Conservation (phyloP, 1,140 invertebrate genomes). For the Drosophila tristis region DNA sequence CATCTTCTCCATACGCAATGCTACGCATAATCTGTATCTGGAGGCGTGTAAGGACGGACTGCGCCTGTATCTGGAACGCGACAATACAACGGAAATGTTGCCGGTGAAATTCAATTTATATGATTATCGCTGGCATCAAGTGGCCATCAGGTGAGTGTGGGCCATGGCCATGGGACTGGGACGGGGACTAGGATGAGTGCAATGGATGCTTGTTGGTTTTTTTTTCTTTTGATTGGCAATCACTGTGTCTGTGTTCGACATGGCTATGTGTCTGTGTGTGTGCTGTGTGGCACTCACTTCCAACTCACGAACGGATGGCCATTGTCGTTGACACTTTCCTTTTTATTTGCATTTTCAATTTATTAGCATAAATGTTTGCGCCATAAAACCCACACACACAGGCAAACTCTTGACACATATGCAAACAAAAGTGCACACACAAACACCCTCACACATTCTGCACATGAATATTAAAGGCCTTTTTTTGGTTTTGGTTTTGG, state of each 20-base stretch:
- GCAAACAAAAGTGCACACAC: conserved; percentile 44
- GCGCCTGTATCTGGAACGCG: conserved; percentile 79
- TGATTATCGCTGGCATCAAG: conserved; percentile 84
- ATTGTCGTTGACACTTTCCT: conserved; percentile 69
- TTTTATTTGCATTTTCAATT: conserved; percentile 82
- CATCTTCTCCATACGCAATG: conserved; percentile 80
- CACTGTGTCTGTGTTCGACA: conserved; percentile 22
- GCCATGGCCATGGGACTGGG: not conserved
- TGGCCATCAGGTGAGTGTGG: conserved; percentile 78
- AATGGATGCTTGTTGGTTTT: conserved; percentile 1
- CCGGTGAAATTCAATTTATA: conserved; percentile 84
- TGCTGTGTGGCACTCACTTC: conserved; percentile 33
- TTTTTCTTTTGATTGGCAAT: conserved; percentile 56
- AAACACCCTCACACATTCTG: conserved; percentile 5
- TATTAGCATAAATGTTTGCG: conserved; percentile 79
- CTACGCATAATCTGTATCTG: conserved; percentile 82
- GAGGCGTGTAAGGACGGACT: conserved; percentile 78
- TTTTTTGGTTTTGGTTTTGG: conserved; percentile 6
- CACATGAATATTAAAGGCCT: conserved; percentile 49
- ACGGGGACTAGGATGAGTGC: not conserved
- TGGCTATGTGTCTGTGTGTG: conserved; percentile 19
- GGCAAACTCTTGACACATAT: conserved; percentile 69
- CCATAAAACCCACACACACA: conserved; percentile 63
- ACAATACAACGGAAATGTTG: conserved; percentile 83
- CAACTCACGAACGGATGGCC: conserved; percentile 64